Base-by-base conservation (phyloP, 2,888 invertebrate species). In the Uloborus plumipes region DNA sequence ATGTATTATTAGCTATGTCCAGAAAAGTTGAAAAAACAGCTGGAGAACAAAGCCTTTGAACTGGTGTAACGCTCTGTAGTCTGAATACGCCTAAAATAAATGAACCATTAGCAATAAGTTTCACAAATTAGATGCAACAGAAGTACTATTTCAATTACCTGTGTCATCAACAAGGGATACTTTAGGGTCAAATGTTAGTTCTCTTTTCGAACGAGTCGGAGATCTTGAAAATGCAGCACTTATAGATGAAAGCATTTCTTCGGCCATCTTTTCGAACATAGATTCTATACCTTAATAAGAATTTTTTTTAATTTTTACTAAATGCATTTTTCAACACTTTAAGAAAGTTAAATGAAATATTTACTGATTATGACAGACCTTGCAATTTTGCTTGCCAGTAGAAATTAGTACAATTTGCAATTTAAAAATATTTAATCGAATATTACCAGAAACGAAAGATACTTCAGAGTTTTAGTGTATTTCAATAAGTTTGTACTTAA, bases 51-150 rank as follows among this genome's bases (percentile, higher is more conserved):
- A 84, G 62, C 14, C 31, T 58, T 20, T 67, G 75, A 15, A 84
- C 74, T 13, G 84, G 74, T 58, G 59, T 70, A 26, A 84, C 49
- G 22, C 72, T 78, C 20, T 59, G 55, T 58, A 84, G 70, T 51
- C 75, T 75, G 53, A 71, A 71, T 2, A 78, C 75, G 53, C 71
- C 84, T 84, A 26, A 16, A 83, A 69, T 18, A 16, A 53, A 51
- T 31, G 15, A 61, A 67, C 0, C 50, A n/a, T 31, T 2, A 39
- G 18, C 14, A 18, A 15, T n/a, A 47, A 47, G 47, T 0, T 39
- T 14, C 16, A 20, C 13, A 65, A n/a, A 51, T 51, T 67, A 16
- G 22, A 16, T 55, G 16, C 15, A 55, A 55, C 55, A 16, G 22
- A 62, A 20, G 15, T 62, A 16, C 55, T 11, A 39, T 26, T n/a